phyloP scores from a whole-genome alignment of 2,113 vertebrate species.

The Dicerorhinus sumatrensis region DNA sequence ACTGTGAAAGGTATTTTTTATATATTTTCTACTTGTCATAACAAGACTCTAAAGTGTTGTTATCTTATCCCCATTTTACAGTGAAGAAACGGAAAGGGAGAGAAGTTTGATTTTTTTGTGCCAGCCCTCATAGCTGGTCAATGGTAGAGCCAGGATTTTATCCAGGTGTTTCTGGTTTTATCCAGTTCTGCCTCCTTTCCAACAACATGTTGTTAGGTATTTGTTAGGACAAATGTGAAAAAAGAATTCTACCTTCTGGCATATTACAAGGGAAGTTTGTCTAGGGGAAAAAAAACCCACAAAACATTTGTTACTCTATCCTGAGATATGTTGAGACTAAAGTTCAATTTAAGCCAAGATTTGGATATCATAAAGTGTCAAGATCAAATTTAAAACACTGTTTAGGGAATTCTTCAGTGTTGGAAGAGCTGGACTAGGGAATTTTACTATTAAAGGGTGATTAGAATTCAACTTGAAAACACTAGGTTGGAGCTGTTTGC shows the following conservation, averaged over 20 bases:
- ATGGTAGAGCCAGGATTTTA: neutral
- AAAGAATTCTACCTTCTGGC: neutral
- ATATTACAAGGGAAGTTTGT: neutral
- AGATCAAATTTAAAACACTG: neutral
- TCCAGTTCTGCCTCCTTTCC: neutral
- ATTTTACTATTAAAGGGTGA: neutral
- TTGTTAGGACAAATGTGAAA: neutral
- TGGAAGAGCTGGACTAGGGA: neutral
- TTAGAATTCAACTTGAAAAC: conserved; percentile 11
- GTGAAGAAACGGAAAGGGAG: conserved; percentile 14
- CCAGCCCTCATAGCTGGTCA: neutral
- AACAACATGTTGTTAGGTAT: neutral
- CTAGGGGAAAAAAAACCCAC: neutral
- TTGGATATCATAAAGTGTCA: neutral
- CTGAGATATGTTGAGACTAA: neutral
- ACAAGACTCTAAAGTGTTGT: neutral
- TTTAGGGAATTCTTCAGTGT: neutral
- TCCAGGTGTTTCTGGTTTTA: conserved; percentile 21
- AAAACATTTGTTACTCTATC: neutral
- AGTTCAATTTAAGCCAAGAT: conserved; percentile 4
- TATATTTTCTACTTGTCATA: neutral
- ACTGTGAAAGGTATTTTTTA: neutral
- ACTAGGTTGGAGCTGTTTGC: neutral
- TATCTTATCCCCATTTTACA: neutral
- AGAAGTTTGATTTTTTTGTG: neutral